Evolutionary conservation across 2,113 vertebrate species (phyloP).

Genomic region (Ranitomeya imitator): DNA sequence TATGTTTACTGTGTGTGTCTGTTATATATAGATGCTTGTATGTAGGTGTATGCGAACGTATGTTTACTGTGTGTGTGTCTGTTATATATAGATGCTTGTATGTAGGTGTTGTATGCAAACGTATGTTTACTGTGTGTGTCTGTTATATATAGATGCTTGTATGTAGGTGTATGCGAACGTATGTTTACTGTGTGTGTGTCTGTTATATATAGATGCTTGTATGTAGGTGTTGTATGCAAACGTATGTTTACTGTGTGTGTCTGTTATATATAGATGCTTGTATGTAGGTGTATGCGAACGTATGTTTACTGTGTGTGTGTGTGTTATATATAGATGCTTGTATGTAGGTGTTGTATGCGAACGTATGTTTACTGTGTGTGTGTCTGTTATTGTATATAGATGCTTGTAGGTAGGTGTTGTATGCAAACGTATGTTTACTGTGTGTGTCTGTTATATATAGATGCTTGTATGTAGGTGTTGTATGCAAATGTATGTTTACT

Average conservation of each 20-base stretch:
- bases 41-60: neutral
- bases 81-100: neutral
- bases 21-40: neutral
- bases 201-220: neutral
- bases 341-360: neutral
- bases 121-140: neutral
- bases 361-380: neutral
- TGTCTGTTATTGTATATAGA: neutral
- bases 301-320: neutral
- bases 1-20: neutral
- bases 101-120: neutral
- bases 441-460: neutral
- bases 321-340: neutral
- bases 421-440: neutral
- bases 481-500: neutral
- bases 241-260: neutral
- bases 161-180: neutral
- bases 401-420: neutral
- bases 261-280: neutral
- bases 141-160: neutral
- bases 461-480: neutral
- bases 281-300: neutral
- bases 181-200: neutral
- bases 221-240: neutral
- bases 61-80: neutral